Evolutionary conservation across 2,113 vertebrate species (phyloP).

Genomic region (Macroglossus sobrinus): DNA sequence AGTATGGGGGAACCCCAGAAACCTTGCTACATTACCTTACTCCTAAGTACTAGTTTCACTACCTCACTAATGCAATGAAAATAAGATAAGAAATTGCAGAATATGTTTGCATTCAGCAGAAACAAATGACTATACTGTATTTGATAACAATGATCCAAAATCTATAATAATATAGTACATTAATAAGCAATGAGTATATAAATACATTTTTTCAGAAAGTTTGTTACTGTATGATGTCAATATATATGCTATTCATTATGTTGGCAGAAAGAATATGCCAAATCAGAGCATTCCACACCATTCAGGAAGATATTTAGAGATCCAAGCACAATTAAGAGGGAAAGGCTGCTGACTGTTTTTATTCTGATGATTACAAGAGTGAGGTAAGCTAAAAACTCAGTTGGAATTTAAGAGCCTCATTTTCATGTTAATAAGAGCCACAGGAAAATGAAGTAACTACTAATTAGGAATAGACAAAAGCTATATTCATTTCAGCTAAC

Average conservation of each 20-base stretch:
- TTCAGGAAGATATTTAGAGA: neutral
- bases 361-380: neutral
- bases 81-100: neutral
- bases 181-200: neutral
- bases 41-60: neutral
- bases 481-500: neutral
- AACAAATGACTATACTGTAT: neutral
- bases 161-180: neutral
- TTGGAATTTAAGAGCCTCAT: neutral
- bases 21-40: neutral
- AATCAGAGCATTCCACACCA: neutral
- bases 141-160: neutral
- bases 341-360: neutral
- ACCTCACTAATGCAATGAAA: neutral
- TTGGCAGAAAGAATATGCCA: neutral
- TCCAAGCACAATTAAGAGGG: neutral
- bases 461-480: neutral
- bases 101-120: neutral
- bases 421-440: neutral
- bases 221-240: neutral
- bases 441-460: neutral
- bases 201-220: neutral
- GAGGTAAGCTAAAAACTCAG: neutral
- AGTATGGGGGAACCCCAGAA: neutral
- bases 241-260: neutral